phyloP scores from a whole-genome alignment of 2,797 vertebrate genomes.

The Limnodromus scolopaceus region DNA sequence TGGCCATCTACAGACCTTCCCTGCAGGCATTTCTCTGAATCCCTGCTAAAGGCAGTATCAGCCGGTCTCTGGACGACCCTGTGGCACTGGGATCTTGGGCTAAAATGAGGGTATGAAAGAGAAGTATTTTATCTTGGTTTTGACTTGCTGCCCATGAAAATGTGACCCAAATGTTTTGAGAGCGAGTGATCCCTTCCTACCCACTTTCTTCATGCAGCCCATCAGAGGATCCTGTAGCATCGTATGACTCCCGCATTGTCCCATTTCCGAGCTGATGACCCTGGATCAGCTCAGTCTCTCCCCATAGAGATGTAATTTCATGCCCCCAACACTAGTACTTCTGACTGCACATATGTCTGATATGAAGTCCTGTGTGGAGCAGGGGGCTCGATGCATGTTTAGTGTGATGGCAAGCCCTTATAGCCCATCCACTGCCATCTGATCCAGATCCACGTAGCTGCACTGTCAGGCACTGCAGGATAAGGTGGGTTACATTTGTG shows the following conservation, averaged over 20 bases:
- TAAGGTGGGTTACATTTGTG: neutral
- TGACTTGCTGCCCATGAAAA: neutral
- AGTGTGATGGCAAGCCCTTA: neutral
- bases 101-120: neutral
- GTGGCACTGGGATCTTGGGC: neutral
- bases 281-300: accelerated
- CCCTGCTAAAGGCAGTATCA: neutral
- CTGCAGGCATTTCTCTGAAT: neutral
- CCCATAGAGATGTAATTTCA: neutral
- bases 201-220: neutral
- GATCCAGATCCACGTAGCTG: neutral
- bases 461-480: neutral
- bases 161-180: neutral
- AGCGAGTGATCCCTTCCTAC: neutral
- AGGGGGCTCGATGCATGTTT: accelerated
- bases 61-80: neutral
- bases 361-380: accelerated
- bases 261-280: neutral
- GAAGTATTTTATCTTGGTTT: neutral
- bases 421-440: neutral
- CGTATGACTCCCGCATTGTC: accelerated
- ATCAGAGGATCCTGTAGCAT: neutral
- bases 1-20: neutral
- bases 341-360: neutral
- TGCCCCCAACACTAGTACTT: neutral